These are phyloP conservation scores for Chionoecetes opilio DNA, from an alignment of 1,140 invertebrate genomes.

Conservation along the genomic window DNA sequence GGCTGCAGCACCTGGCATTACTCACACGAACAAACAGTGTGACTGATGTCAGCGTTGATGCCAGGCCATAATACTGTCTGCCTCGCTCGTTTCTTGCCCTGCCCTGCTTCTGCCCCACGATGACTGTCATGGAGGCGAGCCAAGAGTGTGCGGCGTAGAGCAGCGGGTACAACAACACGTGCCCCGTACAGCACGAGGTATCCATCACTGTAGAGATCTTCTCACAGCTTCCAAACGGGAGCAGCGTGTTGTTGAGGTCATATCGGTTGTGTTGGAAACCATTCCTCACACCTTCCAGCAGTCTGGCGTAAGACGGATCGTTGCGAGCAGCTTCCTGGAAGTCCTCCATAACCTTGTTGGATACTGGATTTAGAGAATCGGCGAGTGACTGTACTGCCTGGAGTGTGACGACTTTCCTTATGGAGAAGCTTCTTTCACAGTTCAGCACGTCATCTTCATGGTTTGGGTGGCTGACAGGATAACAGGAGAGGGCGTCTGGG, in stretches of 20 bases:
- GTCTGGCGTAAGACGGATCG: background rate
- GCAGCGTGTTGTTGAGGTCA: constrained; percentile 43
- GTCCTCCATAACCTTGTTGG: background rate
- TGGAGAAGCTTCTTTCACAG: too few relatives aligned
- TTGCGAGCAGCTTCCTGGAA: background rate
- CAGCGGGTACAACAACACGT: background rate
- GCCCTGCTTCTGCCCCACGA: background rate
- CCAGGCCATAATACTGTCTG: too few relatives aligned
- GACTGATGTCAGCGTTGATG: too few relatives aligned
- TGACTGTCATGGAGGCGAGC: background rate
- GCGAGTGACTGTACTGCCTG: background rate
- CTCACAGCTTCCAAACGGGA: background rate
- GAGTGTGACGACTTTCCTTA: too few relatives aligned
- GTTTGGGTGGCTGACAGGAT: background rate
- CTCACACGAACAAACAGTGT: too few relatives aligned
- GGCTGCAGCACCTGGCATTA: too few relatives aligned
- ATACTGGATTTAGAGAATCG: background rate
- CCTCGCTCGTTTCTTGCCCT: background rate
- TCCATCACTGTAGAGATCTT: background rate
- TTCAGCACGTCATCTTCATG: background rate
- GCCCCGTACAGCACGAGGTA: background rate
- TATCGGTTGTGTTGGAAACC: background rate
- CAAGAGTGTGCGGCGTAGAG: background rate
- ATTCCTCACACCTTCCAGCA: background rate
- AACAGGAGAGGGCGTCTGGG: background rate